Conservation (phyloP, 2,113 vertebrate species). For the Agapornis roseicollis region DNA sequence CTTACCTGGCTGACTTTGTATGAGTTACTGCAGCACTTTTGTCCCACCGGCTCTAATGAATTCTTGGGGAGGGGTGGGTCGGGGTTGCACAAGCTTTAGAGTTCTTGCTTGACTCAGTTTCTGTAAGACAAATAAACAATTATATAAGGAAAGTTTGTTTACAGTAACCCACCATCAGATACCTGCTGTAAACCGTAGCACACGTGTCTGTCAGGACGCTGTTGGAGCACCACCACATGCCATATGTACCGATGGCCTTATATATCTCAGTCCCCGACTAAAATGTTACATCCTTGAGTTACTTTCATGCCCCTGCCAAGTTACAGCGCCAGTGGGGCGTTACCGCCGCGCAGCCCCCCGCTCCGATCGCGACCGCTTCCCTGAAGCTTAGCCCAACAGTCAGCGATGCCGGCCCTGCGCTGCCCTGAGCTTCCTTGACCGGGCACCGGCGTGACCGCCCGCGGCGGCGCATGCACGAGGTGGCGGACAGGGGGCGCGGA, state of each 20-base stretch:
- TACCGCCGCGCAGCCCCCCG: background rate
- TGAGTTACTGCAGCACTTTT: background rate
- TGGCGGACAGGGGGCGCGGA: background rate
- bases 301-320: background rate
- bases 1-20: background rate
- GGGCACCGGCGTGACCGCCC: background rate
- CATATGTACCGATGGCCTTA: rapidly evolving
- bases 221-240: rapidly evolving
- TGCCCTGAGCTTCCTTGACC: background rate
- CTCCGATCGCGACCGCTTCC: background rate
- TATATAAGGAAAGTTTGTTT: background rate
- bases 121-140: constrained; percentile 2
- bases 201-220: background rate
- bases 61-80: background rate
- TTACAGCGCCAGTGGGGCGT: background rate
- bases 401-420: too few species aligned
- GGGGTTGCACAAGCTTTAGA: background rate
- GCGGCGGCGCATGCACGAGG: background rate
- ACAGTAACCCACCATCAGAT: background rate
- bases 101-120: background rate
- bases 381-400: background rate
- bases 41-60: background rate
- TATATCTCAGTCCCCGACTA: rapidly evolving
- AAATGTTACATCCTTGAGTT: background rate
- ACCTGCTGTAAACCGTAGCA: background rate